These are phyloP conservation scores for Struthidea cinerea DNA, from an alignment of 2,113 vertebrate species.

Conservation along the genomic window DNA sequence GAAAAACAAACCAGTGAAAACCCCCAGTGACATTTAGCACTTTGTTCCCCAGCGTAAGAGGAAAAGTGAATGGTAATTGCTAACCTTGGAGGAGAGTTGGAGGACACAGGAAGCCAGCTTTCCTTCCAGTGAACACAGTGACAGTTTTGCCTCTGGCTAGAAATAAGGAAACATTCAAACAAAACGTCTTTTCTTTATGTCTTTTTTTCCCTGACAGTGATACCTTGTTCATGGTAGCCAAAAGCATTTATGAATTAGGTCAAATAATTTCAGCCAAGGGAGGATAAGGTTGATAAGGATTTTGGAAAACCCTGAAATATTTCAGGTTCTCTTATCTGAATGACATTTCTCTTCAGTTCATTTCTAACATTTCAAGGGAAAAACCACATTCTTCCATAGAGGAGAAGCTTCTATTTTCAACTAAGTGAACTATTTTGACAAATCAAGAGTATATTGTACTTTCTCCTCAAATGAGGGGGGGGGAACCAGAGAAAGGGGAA, in stretches of 20 bases:
- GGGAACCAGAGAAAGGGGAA: not conserved
- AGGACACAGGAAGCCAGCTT: not conserved
- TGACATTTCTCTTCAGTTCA: not conserved
- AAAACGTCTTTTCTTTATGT: not conserved
- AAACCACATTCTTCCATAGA: not conserved
- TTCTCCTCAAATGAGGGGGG: not conserved
- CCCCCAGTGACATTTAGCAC: not conserved
- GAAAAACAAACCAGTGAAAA: not conserved
- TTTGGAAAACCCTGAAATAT: constrained; percentile 5
- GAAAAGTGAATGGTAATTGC: not conserved
- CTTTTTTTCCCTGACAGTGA: not conserved
- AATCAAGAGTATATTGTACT: not conserved
- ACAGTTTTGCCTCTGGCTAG: constrained; percentile 13
- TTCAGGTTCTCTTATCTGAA: constrained; percentile 3
- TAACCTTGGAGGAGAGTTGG: not conserved
- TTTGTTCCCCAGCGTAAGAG: not conserved
- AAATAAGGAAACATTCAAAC: constrained; percentile 21
- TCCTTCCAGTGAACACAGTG: not conserved
- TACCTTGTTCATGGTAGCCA: not conserved
- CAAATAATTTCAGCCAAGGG: not conserved
- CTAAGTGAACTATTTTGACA: not conserved
- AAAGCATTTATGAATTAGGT: constrained; percentile 9
- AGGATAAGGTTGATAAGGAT: constrained; percentile 4
- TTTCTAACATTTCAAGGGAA: not conserved
- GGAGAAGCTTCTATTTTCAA: not conserved